These are phyloP conservation scores for Strix aluco DNA, from an alignment of 2,113 vertebrate genomes.

Conservation along the genomic window DNA sequence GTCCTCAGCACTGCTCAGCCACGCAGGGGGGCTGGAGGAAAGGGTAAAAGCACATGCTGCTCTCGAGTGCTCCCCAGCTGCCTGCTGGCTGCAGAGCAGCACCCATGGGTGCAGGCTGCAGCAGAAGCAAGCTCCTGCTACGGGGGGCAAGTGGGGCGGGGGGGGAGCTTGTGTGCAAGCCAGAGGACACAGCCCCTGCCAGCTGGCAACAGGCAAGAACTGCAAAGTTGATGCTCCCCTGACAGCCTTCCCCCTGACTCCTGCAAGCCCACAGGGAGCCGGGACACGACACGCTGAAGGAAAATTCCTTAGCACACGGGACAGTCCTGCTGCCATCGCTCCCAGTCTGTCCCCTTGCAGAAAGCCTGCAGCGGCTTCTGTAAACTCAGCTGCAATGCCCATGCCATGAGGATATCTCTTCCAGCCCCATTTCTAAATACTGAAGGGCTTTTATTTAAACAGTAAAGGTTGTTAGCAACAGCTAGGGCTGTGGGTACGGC, in stretches of 20 bases:
- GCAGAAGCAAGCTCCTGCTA: fast-evolving
- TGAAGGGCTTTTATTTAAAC: neutral
- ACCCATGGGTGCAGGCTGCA: neutral
- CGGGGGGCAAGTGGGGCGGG: fast-evolving
- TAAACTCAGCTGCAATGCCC: neutral
- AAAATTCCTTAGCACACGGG: fast-evolving
- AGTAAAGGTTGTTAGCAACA: neutral
- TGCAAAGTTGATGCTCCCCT: neutral
- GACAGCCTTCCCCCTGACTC: neutral
- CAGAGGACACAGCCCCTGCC: too few relatives aligned
- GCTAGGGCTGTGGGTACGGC: neutral
- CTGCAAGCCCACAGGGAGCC: neutral
- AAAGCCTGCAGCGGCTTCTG: neutral
- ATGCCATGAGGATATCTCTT: neutral
- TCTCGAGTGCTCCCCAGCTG: neutral
- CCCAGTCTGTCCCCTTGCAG: fast-evolving
- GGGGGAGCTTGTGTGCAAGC: too few relatives aligned
- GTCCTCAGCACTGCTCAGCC: neutral
- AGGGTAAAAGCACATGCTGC: neutral
- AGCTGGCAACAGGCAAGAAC: neutral
- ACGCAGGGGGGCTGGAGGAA: neutral
- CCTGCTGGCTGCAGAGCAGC: neutral
- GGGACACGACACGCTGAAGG: neutral
- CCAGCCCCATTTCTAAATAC: neutral
- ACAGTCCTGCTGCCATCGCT: neutral